Base-by-base conservation (phyloP, 2,888 invertebrate genomes). In the Crematogaster levior region DNA sequence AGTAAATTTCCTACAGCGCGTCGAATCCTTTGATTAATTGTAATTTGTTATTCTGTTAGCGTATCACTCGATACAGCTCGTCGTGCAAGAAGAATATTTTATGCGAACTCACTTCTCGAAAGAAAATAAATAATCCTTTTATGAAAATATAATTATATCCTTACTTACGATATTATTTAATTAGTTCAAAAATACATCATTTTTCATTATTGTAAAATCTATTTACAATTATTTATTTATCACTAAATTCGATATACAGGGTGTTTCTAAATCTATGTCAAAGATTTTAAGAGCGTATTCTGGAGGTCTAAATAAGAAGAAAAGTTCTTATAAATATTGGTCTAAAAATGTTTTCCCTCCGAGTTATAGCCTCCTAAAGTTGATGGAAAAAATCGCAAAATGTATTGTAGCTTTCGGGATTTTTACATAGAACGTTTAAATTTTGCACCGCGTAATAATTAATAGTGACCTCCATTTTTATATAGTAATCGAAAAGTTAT, bases 1-100 rank as follows among this genome's bases (percentile, higher is more conserved):
- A 10, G 27, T 5, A 27, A n/a, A 46, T 21, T n/a, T 10, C 0
- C n/a, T n/a, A 5, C 34, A 24, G 30, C 27, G 30, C 56, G 18
- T 56, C 68, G 53, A 34, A 21, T 21, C 1, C 53, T 40, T 43
- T 56, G 56, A 68, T 56, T 68, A 65, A 15, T n/a, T 24, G 18
- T 18, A 3, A 43, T 56, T 56, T 18, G 18, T 65, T 9, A 66
- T 30, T 65, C 21, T 7, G 37, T 24, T 48, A 6, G 15, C 21
- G 12, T 12, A 43, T 56, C 12, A 12, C 27, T 43, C 66, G 27
- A 18, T n/a, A n/a, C 4, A 27, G 15, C 1, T 74, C 21, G 18
- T 24, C 18, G 21, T 5, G 18, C 24, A 12, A 43, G 1, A 37
- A 6, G n/a, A 40, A 43, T 27, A 58, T n/a, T 18, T 37, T 9